Evolutionary conservation across 2,113 vertebrate species (phyloP), one percentile per base, ranked within the genome.

Genomic region (Colistium nudipinnis): DNA sequence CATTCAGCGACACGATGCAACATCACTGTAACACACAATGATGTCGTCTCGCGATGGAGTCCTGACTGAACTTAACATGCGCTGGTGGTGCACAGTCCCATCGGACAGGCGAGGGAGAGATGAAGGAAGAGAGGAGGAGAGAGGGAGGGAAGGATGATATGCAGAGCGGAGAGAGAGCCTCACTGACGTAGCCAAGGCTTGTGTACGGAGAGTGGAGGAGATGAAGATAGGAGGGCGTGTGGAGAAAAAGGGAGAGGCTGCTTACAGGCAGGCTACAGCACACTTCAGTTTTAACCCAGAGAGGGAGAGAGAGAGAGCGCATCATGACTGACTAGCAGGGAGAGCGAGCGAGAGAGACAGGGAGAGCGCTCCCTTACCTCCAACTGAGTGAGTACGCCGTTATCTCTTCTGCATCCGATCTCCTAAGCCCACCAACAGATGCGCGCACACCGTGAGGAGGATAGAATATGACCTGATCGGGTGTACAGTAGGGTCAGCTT

Each of bases 301-400:
- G 67, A 67, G 88, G 92, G 87, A 90, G 66, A 62, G 87, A 92
- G 87, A 91, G 85, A 80, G 88, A 74, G 79, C 76, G 67, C 89
- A 91, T 81, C 90, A 94, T 93, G 93, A 83, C 85, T 85, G 90
- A 83, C 78, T 91, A 92, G 79, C 87, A 67, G 86, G 75, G 64
- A 68, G 82, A 74, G 44, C 45, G 38, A 78, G 74, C 56, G 6
- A 85, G 72, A 70, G 83, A 85, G 75, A 78, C 82, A 72, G 84
- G 79, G 83, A 86, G 87, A 76, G 76, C 65, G 68, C 87, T 91
- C 87, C 89, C 88, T 88, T 76, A 88, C 90, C 88, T 91, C 90
- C 86, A 84, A 89, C 86, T 73, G 90, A 92, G 93, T 94, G 76
- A 94, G 93, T 94, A 92, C 39, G 10, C 76, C 60, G 73, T 31